Percentiles rank a stretch among this genome's conserved stretches.
These are phyloP conservation scores for Manis javanica DNA, from an alignment of 2,797 vertebrate genomes.

Conservation along the genomic window DNA sequence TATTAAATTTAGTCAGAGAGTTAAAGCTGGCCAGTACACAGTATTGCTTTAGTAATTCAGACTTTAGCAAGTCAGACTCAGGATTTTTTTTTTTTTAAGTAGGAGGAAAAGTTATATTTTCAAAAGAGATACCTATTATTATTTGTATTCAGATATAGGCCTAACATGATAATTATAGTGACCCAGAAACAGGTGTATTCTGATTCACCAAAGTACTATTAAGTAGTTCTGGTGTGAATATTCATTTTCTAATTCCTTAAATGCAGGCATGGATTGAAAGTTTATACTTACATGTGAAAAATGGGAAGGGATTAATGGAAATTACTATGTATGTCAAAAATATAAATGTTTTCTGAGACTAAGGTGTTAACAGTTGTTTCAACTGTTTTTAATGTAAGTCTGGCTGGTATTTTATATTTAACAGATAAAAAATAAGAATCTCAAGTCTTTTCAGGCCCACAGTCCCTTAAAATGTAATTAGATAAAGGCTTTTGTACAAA, in stretches of 20 bases:
- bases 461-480: conserved; percentile 35
- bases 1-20: not conserved
- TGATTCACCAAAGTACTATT: not conserved
- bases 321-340: not conserved
- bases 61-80: conserved; percentile 8
- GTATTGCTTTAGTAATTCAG: conserved; percentile 25
- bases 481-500: conserved; percentile 9
- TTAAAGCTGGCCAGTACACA: not conserved
- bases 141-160: not conserved
- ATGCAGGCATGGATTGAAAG: conserved; percentile 12
- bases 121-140: not conserved
- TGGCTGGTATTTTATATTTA: not conserved
- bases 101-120: conserved; percentile 14
- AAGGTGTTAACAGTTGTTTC: conserved; percentile 40
- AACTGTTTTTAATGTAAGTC: conserved; percentile 15
- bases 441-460: not conserved
- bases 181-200: not conserved
- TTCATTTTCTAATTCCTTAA: conserved; percentile 52
- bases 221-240: not conserved
- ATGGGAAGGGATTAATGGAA: conserved; percentile 10
- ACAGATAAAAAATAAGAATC: conserved; percentile 47
- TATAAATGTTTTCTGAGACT: conserved; percentile 42
- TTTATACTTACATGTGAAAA: not conserved
- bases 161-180: not conserved
- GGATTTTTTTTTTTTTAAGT: conserved; percentile 24